Percentiles rank a stretch among this genome's conserved stretches.
phyloP scores from a whole-genome alignment of 2,797 vertebrate genomes.

The Molossus molossus region DNA sequence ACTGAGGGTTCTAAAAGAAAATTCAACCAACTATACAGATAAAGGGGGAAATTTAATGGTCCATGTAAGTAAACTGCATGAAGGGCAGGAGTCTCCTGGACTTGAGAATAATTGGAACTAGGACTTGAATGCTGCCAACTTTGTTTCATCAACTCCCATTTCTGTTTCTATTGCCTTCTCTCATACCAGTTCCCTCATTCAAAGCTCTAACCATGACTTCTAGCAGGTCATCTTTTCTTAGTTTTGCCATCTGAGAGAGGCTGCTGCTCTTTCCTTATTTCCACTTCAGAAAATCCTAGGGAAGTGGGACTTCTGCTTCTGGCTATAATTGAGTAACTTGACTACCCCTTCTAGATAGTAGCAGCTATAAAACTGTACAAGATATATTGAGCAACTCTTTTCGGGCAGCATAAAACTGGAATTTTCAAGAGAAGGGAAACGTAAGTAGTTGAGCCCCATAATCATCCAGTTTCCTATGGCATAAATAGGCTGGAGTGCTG shows the following conservation, averaged over 20 bases:
- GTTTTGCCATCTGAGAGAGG: neutral
- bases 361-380: neutral
- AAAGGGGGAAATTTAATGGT: neutral
- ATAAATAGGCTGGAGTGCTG: neutral
- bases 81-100: neutral
- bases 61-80: neutral
- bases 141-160: constrained; percentile 1
- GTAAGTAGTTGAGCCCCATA: neutral
- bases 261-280: constrained; percentile 38
- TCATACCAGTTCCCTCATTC: neutral
- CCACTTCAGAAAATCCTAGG: constrained; percentile 24
- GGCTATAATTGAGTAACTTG: neutral
- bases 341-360: constrained; percentile 6
- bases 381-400: neutral
- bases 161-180: constrained; percentile 8
- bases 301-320: neutral
- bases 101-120: neutral
- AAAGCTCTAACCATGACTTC: neutral
- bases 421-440: constrained; percentile 31
- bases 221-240: neutral
- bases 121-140: neutral
- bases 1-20: constrained; percentile 43
- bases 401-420: neutral
- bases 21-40: constrained; percentile 40
- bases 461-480: neutral